These are phyloP conservation scores for Rhopalosiphum padi DNA, from an alignment of 1,140 invertebrate species.

Conservation along the genomic window DNA sequence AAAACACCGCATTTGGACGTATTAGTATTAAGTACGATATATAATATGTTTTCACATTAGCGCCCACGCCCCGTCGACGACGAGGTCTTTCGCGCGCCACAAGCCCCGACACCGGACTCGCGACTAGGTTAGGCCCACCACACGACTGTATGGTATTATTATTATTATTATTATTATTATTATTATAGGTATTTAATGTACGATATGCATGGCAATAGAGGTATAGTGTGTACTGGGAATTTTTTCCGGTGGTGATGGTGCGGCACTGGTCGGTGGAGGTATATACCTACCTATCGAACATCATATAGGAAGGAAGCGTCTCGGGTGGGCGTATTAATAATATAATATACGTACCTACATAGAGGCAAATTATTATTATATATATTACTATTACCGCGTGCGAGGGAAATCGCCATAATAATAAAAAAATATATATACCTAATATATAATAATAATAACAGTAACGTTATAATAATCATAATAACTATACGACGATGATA, in stretches of 20 bases:
- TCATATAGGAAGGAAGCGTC: conserved; percentile 16
- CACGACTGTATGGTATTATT: neutral
- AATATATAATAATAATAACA: conserved; percentile 4
- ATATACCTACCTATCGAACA: neutral
- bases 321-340: neutral
- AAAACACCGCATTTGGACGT: neutral
- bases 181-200: too few species aligned
- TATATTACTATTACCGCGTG: neutral
- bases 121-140: neutral
- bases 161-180: too few species aligned
- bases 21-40: neutral
- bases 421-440: neutral
- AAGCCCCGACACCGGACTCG: neutral
- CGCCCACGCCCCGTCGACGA: neutral
- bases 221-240: neutral
- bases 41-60: neutral
- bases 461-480: conserved; percentile 10
- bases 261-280: neutral
- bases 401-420: neutral
- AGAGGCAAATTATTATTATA: neutral
- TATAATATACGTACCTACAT: neutral
- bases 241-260: neutral
- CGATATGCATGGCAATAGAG: neutral
- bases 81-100: neutral
- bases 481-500: neutral